Evolutionary conservation across 2,113 vertebrate genomes (phyloP).

Genomic region (Myxocyprinus asiaticus): DNA sequence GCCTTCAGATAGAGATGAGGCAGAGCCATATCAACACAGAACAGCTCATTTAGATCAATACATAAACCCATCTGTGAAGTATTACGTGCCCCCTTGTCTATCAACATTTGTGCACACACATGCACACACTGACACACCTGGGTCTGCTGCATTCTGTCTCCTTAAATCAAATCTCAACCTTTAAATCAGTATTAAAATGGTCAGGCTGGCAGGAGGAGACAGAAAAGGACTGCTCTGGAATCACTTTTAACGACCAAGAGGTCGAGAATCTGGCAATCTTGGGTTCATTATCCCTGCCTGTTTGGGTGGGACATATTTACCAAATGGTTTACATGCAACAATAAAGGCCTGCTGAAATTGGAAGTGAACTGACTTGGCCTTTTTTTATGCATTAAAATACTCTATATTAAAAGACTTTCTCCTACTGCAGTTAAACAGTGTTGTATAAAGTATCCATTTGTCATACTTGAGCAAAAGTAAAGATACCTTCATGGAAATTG

Average conservation of each 20-base stretch:
- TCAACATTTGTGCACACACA: neutral
- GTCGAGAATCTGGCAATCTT: neutral
- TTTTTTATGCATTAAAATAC: too few species aligned
- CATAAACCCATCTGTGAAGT: neutral
- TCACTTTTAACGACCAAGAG: slow-evolving; percentile 36
- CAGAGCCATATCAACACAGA: slow-evolving; percentile 48
- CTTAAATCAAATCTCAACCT: slow-evolving; percentile 30
- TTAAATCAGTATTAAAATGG: slow-evolving; percentile 46
- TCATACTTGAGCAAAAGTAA: too few species aligned
- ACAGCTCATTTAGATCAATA: slow-evolving; percentile 37
- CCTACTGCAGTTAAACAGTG: too few species aligned
- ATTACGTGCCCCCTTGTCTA: too few species aligned
- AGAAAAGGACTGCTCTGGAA: neutral
- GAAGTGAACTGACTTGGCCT: too few species aligned
- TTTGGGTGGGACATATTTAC: too few species aligned
- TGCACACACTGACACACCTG: slow-evolving; percentile 1
- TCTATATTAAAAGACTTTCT: too few species aligned
- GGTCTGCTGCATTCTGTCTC: slow-evolving; percentile 1
- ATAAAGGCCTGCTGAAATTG: too few species aligned
- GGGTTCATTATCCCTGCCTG: neutral
- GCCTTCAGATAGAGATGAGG: slow-evolving; percentile 36
- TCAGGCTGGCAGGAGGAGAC: neutral
- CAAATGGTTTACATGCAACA: too few species aligned
- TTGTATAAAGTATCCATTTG: too few species aligned
- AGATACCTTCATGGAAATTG: too few species aligned